Evolutionary conservation across 2,888 invertebrate genomes (phyloP).

Genomic region (Lepidochitona cinerea): DNA sequence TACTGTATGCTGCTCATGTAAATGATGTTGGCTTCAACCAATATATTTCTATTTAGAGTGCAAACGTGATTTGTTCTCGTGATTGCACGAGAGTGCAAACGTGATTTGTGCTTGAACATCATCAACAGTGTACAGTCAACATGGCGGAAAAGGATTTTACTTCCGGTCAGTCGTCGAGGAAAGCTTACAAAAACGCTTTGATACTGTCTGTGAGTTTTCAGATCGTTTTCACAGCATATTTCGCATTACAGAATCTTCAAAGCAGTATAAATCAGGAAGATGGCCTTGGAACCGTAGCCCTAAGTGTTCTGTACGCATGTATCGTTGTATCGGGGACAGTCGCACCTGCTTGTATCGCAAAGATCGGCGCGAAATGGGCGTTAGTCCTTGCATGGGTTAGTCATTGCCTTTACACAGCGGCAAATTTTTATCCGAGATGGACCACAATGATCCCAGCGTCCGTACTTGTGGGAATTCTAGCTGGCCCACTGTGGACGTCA

Average conservation of each 20-base stretch:
- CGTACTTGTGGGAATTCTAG: constrained; percentile 52
- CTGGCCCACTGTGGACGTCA: constrained; percentile 62
- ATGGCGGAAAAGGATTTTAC: too few species aligned
- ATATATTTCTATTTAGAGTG: too few species aligned
- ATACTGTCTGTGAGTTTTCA: constrained; percentile 56
- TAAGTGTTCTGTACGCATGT: constrained; percentile 57
- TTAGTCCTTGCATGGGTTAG: constrained; percentile 50
- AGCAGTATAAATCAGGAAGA: constrained; percentile 57
- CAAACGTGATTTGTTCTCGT: too few species aligned
- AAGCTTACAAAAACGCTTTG: constrained; percentile 31
- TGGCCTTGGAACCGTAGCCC: constrained; percentile 54
- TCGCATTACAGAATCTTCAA: constrained; percentile 62
- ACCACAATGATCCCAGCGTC: constrained; percentile 57
- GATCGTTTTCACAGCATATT: constrained; percentile 57
- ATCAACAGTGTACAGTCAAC: too few species aligned
- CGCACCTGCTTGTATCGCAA: constrained; percentile 54
- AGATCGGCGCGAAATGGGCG: constrained; percentile 54
- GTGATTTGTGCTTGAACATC: too few species aligned
- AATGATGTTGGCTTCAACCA: too few species aligned
- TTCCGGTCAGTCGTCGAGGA: neutral
- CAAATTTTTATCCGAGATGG: constrained; percentile 60
- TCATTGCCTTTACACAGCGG: constrained; percentile 53
- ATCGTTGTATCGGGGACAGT: constrained; percentile 61
- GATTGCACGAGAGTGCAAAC: too few species aligned
- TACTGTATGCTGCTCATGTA: too few species aligned